Evolutionary conservation across 23 tunicate genomes (phyloP), one percentile per base, ranked within the genome.

Genomic region (Clavelina lepadiformis): DNA sequence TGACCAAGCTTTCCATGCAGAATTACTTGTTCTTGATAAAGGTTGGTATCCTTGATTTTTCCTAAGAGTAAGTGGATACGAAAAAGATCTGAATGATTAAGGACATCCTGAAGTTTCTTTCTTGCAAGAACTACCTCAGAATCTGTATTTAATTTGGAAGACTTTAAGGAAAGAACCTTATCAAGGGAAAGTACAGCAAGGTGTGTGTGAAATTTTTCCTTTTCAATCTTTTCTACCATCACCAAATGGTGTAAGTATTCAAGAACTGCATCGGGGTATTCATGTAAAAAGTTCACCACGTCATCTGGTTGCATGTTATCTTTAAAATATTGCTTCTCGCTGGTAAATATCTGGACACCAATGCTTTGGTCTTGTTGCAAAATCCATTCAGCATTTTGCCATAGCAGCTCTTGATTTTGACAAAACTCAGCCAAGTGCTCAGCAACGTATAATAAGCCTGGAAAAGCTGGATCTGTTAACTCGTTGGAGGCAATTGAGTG

Each of bases 131-230:
- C 56, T 1, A 75, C 31, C 1, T 28, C 64, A 18, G 36, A 54
- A 5, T 49, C 74, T 58, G 67, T 65, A 2, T 68, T 33, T 19
- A 46, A 5, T 5, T 31, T 35, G 27, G 68, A 34, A 28, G 57
- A 32, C n/a, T 33, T 30, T 0, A 65, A 49, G 2, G 50, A 21
- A 46, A 88, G 35, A 22, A 88, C 96, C 15, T 41, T 62, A 3
- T 88, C 96, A 20, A 88, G 51, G 45, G 68, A 81, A 38, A 88
- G 44, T 6, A 74, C 88, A 24, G 82, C 96, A 22, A 88, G 61
- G 52, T 81, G 96, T 33, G 96, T 88, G 82, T 88, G 96, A 46
- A 32, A 74, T 55, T 88, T 88, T 60, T 88, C 96, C 47, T 88
- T 80, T 32, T 80, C 64, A 7, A 69, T 38, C 2, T 70, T 67